phyloP scores from a whole-genome alignment of 2,113 vertebrate species.

The Alethe castanea region DNA sequence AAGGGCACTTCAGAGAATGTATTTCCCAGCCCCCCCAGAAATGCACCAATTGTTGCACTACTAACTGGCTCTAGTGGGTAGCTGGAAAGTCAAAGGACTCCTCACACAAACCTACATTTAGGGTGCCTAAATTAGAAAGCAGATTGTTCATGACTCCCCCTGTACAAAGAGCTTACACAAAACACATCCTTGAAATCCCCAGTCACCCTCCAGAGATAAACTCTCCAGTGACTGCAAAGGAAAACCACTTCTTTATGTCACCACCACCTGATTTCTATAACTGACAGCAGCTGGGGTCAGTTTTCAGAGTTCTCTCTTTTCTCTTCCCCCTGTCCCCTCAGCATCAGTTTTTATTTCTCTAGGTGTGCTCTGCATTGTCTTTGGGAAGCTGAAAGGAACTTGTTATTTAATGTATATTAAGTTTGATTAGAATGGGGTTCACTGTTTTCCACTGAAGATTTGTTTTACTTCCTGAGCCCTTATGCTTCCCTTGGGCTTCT shows the following conservation, averaged over 20 bases:
- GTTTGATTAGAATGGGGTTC: not conserved
- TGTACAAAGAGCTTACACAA: rapidly evolving
- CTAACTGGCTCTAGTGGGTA: not conserved
- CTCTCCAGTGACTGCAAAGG: rapidly evolving
- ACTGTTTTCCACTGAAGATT: not conserved
- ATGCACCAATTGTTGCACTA: not conserved
- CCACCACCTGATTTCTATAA: not conserved
- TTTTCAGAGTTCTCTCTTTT: not conserved
- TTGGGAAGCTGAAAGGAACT: not conserved
- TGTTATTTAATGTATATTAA: not conserved
- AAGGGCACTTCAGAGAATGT: not conserved
- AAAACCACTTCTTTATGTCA: not conserved
- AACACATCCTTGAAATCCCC: not conserved
- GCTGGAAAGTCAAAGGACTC: not conserved
- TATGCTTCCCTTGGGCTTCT: not conserved
- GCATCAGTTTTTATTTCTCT: not conserved
- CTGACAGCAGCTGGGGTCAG: not conserved
- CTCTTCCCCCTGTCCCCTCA: rapidly evolving
- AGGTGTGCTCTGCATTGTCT: not conserved
- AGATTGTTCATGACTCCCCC: rapidly evolving
- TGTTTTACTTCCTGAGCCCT: not conserved
- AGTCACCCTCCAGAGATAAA: not conserved
- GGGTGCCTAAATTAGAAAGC: not conserved
- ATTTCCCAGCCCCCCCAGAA: not conserved
- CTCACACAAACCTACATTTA: not conserved